Evolutionary conservation across 2,797 vertebrate species (phyloP), one percentile per base, ranked within the genome.

Genomic region (Ciconia nigra): DNA sequence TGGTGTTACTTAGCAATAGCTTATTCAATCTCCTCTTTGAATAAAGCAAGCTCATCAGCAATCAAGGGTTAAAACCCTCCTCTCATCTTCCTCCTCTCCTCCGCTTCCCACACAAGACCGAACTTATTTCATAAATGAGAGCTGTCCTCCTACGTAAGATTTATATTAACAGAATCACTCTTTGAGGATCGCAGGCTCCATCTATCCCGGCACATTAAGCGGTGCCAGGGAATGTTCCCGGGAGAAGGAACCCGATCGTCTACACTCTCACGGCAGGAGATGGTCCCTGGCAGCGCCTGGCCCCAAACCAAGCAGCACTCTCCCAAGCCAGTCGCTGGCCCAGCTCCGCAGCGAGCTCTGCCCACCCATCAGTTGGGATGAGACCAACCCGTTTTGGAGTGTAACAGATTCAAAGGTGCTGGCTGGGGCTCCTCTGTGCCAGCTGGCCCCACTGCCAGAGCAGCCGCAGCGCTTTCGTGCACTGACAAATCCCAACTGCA

Each of bases 71-170:
- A 96, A 97, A 73, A 44, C 46, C 11, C 21, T 81, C 63, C 87
- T 92, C 72, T 87, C 92, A 91, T 91, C 89, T 81, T 94, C 93
- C 94, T 93, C 89, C 87, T 93, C 94, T 92, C 87, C 72, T 86
- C 72, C 72, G 73, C 90, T 74, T 97, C 96, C 97, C 95, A 97
- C 95, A 79, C 93, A 96, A 92, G 65, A 91, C 51, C 9, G 3
- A 96, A 94, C 76, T 76, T 72, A 96, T 81, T 93, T 96, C 89
- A 95, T 93, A 97, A 96, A 97, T 83, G 90, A 94, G 91, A 97
- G 89, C 95, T 96, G 95, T 96, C 96, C 96, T 96, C 94, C 97
- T 91, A 96, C 94, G 0, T 93, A 96, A 86, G 65, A 86, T 76
- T 89, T 69, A 76, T 96, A 88, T 93, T 94, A 96, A 96, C 91